Conservation (phyloP, 2,888 invertebrate species). For the Serripes groenlandicus region DNA sequence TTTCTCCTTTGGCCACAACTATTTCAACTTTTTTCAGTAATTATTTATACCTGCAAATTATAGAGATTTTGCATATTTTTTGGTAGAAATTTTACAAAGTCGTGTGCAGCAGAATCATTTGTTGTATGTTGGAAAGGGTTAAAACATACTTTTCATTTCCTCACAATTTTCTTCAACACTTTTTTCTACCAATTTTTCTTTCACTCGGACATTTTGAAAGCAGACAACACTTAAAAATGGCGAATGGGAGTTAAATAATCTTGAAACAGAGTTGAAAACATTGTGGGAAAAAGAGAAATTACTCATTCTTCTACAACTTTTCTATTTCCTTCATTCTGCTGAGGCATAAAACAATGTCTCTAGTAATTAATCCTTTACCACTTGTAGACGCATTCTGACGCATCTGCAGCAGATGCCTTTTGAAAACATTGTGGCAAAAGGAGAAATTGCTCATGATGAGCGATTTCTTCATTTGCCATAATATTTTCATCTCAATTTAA, state of each 20-base stretch:
- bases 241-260: neutral
- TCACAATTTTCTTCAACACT: no score
- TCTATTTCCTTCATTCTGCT: neutral
- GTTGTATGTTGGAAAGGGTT: no score
- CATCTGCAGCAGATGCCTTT: neutral
- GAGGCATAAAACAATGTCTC: neutral
- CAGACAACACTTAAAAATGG: no score
- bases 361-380: neutral
- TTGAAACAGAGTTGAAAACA: neutral
- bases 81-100: no score
- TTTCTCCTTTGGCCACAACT: no score
- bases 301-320: neutral
- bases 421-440: neutral
- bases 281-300: neutral
- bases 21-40: no score
- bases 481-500: neutral
- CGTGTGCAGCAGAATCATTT: no score
- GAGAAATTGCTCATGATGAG: neutral
- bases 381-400: neutral
- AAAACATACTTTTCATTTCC: no score
- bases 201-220: no score
- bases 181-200: no score
- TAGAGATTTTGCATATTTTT: no score
- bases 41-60: no score
- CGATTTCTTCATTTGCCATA: neutral